Evolutionary conservation across 2,113 vertebrate species (phyloP).

Genomic region (Sitta europaea): DNA sequence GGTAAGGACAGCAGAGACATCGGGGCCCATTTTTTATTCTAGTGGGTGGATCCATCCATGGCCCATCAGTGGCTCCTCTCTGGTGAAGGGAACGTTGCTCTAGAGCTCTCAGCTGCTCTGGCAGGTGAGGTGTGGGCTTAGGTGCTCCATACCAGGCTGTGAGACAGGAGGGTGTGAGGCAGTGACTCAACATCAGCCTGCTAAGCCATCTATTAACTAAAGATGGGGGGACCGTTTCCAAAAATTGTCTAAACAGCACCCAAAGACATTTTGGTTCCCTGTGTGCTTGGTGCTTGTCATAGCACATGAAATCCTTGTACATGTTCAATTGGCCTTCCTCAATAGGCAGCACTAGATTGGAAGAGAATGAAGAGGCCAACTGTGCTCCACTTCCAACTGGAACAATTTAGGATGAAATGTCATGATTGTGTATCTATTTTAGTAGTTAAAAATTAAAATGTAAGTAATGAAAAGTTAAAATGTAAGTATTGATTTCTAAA

Average conservation of each 20-base stretch:
- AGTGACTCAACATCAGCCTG: background rate
- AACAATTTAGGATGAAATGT: background rate
- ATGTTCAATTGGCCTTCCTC: background rate
- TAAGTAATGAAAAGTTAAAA: background rate
- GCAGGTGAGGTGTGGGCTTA: background rate
- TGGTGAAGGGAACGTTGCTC: accelerated
- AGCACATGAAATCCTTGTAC: background rate
- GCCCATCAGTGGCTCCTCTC: background rate
- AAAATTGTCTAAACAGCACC: background rate
- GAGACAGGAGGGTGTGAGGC: background rate
- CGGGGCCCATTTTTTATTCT: background rate
- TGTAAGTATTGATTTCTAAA: background rate
- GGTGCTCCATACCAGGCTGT: accelerated
- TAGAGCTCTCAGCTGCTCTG: background rate
- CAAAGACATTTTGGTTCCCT: background rate
- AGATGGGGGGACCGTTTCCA: background rate
- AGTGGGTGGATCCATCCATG: background rate
- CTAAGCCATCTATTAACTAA: background rate
- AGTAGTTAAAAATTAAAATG: background rate
- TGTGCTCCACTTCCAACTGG: background rate
- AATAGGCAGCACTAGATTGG: accelerated
- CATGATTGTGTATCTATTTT: background rate
- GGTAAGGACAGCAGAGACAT: background rate
- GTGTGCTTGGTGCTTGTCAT: background rate
- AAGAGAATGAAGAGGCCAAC: background rate